Conservation (phyloP, 2,888 invertebrate genomes). For the Conus canariensis region DNA sequence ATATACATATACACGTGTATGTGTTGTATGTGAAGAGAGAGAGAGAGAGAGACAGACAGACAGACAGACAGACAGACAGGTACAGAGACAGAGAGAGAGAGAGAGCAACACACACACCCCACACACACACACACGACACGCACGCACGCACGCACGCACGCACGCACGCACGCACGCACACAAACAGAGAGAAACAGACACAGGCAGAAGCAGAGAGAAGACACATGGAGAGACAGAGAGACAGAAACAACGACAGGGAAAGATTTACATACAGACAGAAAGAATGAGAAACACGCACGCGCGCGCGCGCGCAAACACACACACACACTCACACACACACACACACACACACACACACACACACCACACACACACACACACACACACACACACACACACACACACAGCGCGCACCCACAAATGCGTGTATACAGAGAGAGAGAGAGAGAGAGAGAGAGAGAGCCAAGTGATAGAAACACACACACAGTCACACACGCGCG, state of each 20-base stretch:
- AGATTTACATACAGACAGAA: too few species aligned
- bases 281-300: not conserved
- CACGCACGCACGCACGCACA: not conserved
- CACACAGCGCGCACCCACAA: too few species aligned
- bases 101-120: too few species aligned
- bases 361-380: too few species aligned
- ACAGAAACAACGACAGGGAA: too few species aligned
- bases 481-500: conserved; percentile 10
- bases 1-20: too few species aligned
- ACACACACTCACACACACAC: conserved; percentile 12
- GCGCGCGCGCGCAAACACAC: not conserved
- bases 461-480: not conserved
- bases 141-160: too few species aligned
- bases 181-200: not conserved
- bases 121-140: too few species aligned
- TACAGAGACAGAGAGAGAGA: too few species aligned
- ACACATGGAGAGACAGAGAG: not conserved
- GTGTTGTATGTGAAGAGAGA: too few species aligned
- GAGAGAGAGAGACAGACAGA: not conserved
- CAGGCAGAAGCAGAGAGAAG: not conserved
- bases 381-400: not conserved
- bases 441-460: too few species aligned
- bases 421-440: too few species aligned
- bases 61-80: not conserved
- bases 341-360: not conserved